Conservation (phyloP, 2,888 invertebrate genomes). For the Amblyjoppa fuscipennis region DNA sequence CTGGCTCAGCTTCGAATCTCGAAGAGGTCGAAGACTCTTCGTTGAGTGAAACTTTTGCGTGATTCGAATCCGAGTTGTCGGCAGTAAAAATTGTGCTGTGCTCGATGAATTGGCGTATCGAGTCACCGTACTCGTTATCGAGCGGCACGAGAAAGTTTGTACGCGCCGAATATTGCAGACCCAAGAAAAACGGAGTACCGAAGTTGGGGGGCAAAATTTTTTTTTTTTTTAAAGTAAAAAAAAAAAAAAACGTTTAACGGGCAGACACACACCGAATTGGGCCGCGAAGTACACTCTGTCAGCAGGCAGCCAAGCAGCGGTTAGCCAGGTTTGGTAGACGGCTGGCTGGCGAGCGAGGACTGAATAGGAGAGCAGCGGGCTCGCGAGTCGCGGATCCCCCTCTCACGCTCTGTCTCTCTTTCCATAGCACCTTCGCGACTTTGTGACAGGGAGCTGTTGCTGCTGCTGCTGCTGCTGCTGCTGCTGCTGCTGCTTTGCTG, state of each 20-base stretch:
- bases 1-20: background rate
- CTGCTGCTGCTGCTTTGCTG: constrained; percentile 39
- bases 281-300: constrained; percentile 69
- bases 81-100: too few relatives aligned
- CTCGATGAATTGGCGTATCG: too few relatives aligned
- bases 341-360: constrained; percentile 83
- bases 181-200: too few relatives aligned
- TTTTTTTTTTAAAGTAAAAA: too few relatives aligned
- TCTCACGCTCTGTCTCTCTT: constrained; percentile 73
- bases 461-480: constrained; percentile 38
- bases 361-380: constrained; percentile 82
- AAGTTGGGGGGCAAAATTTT: too few relatives aligned
- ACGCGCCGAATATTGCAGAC: too few relatives aligned
- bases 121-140: too few relatives aligned
- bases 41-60: too few relatives aligned
- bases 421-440: constrained; percentile 73
- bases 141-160: background rate
- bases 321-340: constrained; percentile 68
- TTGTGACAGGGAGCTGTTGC: constrained; percentile 69
- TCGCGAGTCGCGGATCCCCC: constrained; percentile 76
- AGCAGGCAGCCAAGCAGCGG: constrained; percentile 51
- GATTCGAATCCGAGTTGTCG: too few relatives aligned
- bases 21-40: background rate
- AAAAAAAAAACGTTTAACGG: background rate
- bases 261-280: constrained; percentile 65